Evolutionary conservation across 2,113 vertebrate genomes (phyloP), one percentile per base, ranked within the genome.

Genomic region (Philantomba maxwellii): DNA sequence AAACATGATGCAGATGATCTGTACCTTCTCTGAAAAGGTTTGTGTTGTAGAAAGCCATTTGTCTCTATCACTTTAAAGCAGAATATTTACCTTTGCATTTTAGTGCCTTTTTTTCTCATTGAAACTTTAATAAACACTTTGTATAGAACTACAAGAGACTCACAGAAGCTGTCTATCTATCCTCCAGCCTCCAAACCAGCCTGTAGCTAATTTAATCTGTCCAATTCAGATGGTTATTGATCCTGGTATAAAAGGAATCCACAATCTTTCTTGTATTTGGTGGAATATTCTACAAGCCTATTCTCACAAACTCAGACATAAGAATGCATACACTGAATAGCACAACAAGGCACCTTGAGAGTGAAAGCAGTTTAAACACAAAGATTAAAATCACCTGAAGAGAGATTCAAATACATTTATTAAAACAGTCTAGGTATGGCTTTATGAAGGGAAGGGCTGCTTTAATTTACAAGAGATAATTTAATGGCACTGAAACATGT

Each of bases 31-130:
- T 49, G 53, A 95, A 95, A 93, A 89, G 88, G 70, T 13, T 23
- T 78, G 21, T 53, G 60, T 49, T 39, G 12, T 19, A 47, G 14
- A 90, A 89, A 57, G 39, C 82, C 82, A 21, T 94, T 97, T 97
- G 97, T 97, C 97, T 97, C 88, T 62, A 80, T 97, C 90, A 87
- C 80, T 87, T 92, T 94, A 84, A 94, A 97, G 85, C 88, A 91
- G 90, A 94, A 89, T 97, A 82, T 96, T 97, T 98, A 97, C 82
- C 94, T 98, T 98, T 96, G 58, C 90, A 96, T 96, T 96, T 95
- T 73, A 93, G 66, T 95, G 81, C 78, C 26, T 86, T 97, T 95
- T 11, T 96, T 82, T 66, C 58, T 92, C 58, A 75, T 70, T 91
- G 90, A 94, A 95, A 96, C 84, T 95, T 95, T 88, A 97, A 90